These are phyloP conservation scores for Acyrthosiphon pisum DNA, from an alignment of 1,140 invertebrate species.

Conservation along the genomic window DNA sequence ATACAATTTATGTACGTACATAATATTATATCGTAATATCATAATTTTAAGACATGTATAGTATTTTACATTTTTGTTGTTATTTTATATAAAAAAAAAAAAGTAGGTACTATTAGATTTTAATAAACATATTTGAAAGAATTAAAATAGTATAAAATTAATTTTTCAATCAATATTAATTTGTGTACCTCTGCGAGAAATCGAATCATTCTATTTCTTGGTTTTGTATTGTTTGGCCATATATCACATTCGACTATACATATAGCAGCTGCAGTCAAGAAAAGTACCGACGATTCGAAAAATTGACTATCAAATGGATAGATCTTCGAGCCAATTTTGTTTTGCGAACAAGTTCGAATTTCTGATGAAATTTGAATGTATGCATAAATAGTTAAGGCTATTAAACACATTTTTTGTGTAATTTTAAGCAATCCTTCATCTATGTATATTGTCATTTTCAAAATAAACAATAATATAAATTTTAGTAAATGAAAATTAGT, in stretches of 20 bases:
- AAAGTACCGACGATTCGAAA: neutral
- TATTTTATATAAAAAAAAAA: neutral
- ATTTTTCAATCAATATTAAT: neutral
- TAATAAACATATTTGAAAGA: neutral
- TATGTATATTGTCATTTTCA: neutral
- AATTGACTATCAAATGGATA: conserved; percentile 37
- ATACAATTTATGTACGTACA: neutral
- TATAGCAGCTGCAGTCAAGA: neutral
- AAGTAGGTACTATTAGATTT: neutral
- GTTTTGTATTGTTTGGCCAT: conserved; percentile 33
- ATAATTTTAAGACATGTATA: neutral
- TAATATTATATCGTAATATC: neutral
- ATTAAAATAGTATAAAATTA: neutral
- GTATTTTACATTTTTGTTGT: neutral
- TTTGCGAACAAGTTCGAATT: neutral
- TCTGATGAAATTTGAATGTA: neutral
- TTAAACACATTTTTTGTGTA: neutral
- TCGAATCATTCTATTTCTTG: neutral
- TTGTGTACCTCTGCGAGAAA: conserved; percentile 10
- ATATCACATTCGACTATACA: neutral
- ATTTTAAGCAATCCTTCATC: neutral
- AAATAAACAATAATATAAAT: neutral
- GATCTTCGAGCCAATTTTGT: neutral
- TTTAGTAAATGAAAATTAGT: neutral
- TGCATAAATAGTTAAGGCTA: neutral